Base-by-base conservation (phyloP, 2,888 invertebrate species). In the Conistra vaccinii region DNA sequence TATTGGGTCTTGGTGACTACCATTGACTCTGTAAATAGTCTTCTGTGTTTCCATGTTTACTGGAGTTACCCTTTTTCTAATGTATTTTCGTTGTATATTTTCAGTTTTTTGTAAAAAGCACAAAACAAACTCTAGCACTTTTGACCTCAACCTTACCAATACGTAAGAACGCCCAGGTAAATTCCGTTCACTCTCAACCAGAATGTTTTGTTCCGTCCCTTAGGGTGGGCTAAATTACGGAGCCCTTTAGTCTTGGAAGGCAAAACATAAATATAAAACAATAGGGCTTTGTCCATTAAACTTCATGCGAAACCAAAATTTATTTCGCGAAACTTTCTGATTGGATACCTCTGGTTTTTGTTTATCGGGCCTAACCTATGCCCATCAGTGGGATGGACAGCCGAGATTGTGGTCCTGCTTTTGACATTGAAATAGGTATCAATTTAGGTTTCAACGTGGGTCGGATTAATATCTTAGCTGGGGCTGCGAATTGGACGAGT, bases 221-320 rank as follows among this genome's bases (percentile, higher is more conserved):
- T 73, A 84, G 89, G 90, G 89, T 87, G 84, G 88, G 84, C 90
- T 91, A 89, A 93, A 92, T 92, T 90, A 92, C 91, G 87, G 75
- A 87, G 83, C 88, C 91, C 91, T 92, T 91, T 89, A 90, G 89
- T 90, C 91, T 92, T 91, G 81, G 83, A 88, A 88, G 77, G 87
- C 86, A 86, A 88, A 89, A 90, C 92, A 92, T 92, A 93, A 92
- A 91, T 93, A 92, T 91, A 92, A 91, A 93, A 93, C 93, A 92
- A 93, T 93, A 90, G 88, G 87, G 89, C 85, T 86, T 89, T 90
- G 88, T 90, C 90, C 91, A 90, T 91, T 90, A 90, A 91, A 91
- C 91, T 91, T 90, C 89, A 90, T 88, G 87, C 85, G 85, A 86
- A 90, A 89, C 90, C 90, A 88, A 91, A 90, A 92, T 91, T 89